Conservation (phyloP, 2,113 vertebrate species). For the Cololabis saira region DNA sequence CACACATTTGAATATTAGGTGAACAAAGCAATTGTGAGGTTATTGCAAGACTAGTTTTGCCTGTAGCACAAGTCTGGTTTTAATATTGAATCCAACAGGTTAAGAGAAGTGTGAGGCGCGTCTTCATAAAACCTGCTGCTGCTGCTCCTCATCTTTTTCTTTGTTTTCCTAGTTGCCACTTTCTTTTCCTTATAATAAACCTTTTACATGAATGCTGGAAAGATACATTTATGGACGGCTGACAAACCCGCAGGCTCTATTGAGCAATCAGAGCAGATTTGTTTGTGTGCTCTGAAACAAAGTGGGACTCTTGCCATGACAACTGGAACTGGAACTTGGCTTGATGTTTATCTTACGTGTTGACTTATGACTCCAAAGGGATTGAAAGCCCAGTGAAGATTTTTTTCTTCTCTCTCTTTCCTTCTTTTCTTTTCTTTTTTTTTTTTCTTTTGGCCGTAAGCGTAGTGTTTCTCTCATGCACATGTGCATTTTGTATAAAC, state of each 20-base stretch:
- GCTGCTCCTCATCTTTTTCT: slow-evolving; percentile 14
- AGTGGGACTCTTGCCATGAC: slow-evolving; percentile 76
- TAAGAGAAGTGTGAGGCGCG: slow-evolving; percentile 1
- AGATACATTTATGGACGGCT: slow-evolving; percentile 57
- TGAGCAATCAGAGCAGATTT: slow-evolving; percentile 79
- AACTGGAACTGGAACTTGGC: slow-evolving; percentile 70
- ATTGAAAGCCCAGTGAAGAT: slow-evolving; percentile 58
- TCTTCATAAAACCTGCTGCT: too few species aligned
- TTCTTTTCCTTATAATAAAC: slow-evolving; percentile 8
- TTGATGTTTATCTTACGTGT: slow-evolving; percentile 79
- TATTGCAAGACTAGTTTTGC: neutral
- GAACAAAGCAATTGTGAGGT: neutral
- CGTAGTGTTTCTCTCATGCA: slow-evolving; percentile 43
- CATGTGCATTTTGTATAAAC: slow-evolving; percentile 47
- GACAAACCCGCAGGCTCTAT: slow-evolving; percentile 67
- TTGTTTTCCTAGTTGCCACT: slow-evolving; percentile 22
- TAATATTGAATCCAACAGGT: slow-evolving; percentile 4
- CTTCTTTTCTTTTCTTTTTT: too few species aligned
- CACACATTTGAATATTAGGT: neutral
- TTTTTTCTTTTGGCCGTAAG: slow-evolving; percentile 58
- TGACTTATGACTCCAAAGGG: slow-evolving; percentile 72
- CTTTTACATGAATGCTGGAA: slow-evolving; percentile 40
- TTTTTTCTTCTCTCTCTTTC: slow-evolving; percentile 6
- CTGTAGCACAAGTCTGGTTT: slow-evolving; percentile 18
- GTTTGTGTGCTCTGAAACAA: slow-evolving; percentile 73